Conservation (phyloP, 1,140 invertebrate species). For the Pemphigus obesinymphae region DNA sequence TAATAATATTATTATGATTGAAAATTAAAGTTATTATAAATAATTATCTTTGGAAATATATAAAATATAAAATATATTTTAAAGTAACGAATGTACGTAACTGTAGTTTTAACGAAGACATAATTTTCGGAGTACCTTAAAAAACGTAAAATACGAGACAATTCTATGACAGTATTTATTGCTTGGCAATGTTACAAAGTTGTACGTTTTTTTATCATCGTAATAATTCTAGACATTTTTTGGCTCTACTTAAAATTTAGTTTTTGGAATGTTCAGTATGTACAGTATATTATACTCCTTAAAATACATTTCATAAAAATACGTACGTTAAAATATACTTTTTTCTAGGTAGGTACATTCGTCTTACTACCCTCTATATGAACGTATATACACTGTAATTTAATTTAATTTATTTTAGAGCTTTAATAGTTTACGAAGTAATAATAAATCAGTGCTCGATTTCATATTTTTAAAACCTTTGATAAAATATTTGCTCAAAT, state of each 20-base stretch:
- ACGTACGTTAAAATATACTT: background rate
- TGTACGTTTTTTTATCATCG: background rate
- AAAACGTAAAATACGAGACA: background rate
- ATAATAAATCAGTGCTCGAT: background rate
- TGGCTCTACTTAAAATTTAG: background rate
- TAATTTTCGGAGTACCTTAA: background rate
- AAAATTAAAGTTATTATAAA: background rate
- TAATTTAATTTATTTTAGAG: background rate
- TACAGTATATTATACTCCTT: too few relatives aligned
- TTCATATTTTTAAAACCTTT: too few relatives aligned
- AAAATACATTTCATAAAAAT: background rate
- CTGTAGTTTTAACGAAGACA: background rate
- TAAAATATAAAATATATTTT: background rate
- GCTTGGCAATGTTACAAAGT: background rate
- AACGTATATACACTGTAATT: too few relatives aligned
- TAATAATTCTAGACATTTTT: background rate
- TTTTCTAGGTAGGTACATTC: background rate
- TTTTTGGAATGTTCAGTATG: background rate
- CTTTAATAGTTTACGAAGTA: background rate
- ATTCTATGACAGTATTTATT: slow-evolving; percentile 19
- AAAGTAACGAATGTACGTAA: background rate
- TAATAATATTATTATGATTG: background rate
- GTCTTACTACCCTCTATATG: too few relatives aligned
- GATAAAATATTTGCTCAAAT: too few relatives aligned
- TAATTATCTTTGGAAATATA: background rate